A percentile compares a stretch with the other conserved stretches of the same genome.
Evolutionary conservation across 2,888 invertebrate genomes (phyloP).

Genomic region (Phasia obesa): DNA sequence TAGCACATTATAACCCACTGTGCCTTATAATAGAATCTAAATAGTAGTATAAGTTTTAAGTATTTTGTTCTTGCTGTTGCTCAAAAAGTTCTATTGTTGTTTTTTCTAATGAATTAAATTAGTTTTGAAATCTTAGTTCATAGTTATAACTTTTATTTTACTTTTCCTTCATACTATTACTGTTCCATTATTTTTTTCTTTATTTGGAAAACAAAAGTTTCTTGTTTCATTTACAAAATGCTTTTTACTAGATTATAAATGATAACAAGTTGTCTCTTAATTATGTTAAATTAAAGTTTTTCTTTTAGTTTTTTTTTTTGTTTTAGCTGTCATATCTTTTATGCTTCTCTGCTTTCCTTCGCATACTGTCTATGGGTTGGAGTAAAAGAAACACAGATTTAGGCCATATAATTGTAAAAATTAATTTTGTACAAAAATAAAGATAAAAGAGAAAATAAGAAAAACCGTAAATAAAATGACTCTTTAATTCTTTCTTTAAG

Average conservation of each 20-base stretch:
- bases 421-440: slow-evolving; percentile 25
- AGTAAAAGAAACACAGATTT: slow-evolving; percentile 33
- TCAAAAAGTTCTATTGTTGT: slow-evolving; percentile 61
- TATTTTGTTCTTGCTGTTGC: slow-evolving; percentile 44
- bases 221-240: slow-evolving; percentile 60
- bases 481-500: not conserved
- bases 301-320: slow-evolving; percentile 3
- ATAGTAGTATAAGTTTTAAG: slow-evolving; percentile 21
- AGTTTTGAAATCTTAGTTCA: slow-evolving; percentile 57
- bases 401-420: slow-evolving; percentile 61
- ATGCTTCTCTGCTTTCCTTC: not conserved
- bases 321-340: slow-evolving; percentile 51
- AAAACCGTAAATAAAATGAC: slow-evolving; percentile 20
- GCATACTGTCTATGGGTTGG: slow-evolving; percentile 2
- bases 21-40: not conserved
- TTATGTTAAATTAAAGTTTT: slow-evolving; percentile 69
- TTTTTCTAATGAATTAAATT: slow-evolving; percentile 68
- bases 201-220: slow-evolving; percentile 18
- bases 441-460: not conserved
- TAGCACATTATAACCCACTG: not conserved
- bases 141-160: slow-evolving; percentile 12
- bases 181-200: slow-evolving; percentile 5
- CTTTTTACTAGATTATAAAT: slow-evolving; percentile 68
- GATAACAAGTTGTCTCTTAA: slow-evolving; percentile 67
- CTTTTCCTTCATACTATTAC: slow-evolving; percentile 6